A percentile compares a stretch with the other conserved stretches of the same genome.
These are phyloP conservation scores for Spongilla lacustris DNA, from an alignment of 37 sponge, comb jelly and placozoan species.

Conservation along the genomic window DNA sequence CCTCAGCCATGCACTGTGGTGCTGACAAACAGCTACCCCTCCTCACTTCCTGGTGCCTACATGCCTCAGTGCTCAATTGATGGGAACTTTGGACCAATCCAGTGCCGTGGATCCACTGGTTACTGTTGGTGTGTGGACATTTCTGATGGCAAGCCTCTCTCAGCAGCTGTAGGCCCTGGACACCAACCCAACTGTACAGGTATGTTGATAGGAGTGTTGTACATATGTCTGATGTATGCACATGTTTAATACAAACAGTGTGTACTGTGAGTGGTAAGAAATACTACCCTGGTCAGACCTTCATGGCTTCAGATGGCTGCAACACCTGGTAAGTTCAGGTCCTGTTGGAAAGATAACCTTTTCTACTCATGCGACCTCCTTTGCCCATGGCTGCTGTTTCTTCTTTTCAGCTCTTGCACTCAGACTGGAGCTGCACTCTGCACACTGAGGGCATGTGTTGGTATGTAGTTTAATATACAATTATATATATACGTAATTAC, in stretches of 20 bases:
- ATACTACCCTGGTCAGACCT: slow-evolving; percentile 30
- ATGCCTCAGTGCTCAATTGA: slow-evolving; percentile 52
- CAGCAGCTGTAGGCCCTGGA: not conserved
- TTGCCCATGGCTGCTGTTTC: not conserved
- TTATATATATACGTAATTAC: too few species aligned
- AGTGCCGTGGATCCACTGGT: slow-evolving; percentile 64
- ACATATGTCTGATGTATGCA: not conserved
- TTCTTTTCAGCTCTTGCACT: slow-evolving; percentile 23
- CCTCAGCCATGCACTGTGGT: not conserved
- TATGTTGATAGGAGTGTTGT: not conserved
- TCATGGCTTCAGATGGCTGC: slow-evolving; percentile 37
- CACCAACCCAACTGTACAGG: slow-evolving; percentile 2
- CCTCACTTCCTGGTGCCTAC: slow-evolving; percentile 17
- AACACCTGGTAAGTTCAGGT: slow-evolving; percentile 24
- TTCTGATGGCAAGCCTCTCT: slow-evolving; percentile 35
- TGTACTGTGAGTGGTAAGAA: slow-evolving; percentile 2
- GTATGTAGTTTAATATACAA: not conserved
- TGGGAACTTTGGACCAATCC: slow-evolving; percentile 36
- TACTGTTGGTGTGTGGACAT: slow-evolving; percentile 77
- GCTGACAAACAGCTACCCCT: not conserved
- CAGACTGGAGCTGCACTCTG: slow-evolving; percentile 25
- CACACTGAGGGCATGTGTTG: slow-evolving; percentile 34
- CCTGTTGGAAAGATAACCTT: not conserved
- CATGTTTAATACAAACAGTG: not conserved
- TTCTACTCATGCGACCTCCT: not conserved